A percentile compares a stretch with the other conserved stretches of the same genome.
phyloP scores from a whole-genome alignment of 2,113 vertebrate species.

The human region GRCh38 chr17:39982501-39983000 shows the following conservation, averaged over 20 bases:
- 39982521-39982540: background rate
- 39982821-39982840: background rate
- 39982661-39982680: background rate
- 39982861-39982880: background rate
- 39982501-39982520: background rate
- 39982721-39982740: background rate
- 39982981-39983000: background rate
- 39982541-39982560: background rate
- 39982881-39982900: background rate
- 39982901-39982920: background rate
- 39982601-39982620: background rate
- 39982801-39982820: background rate
- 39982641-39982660: background rate
- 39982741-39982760: background rate
- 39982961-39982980: slow-evolving; percentile 1
- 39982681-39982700: background rate
- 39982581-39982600: background rate
- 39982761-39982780: background rate
- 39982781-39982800: background rate
- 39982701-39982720: background rate
- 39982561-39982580: background rate
- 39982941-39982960: background rate
- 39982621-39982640: background rate
- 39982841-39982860: background rate
- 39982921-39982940: background rate